These are phyloP conservation scores for Amyelois transitella DNA, from an alignment of 1,140 invertebrate species.

Conservation along the genomic window DNA sequence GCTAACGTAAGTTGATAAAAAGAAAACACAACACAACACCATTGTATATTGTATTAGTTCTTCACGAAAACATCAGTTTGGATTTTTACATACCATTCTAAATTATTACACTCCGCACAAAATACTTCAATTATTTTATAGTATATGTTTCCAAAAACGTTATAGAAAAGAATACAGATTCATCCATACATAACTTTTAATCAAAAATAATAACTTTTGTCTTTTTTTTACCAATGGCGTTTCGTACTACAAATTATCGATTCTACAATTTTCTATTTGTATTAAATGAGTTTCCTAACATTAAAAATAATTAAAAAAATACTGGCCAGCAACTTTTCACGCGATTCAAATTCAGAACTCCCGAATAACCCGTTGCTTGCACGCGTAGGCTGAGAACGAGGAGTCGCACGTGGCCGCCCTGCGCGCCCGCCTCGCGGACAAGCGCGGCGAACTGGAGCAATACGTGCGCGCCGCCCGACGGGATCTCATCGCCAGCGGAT, in stretches of 20 bases:
- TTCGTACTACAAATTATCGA: no score
- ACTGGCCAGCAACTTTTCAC: background rate
- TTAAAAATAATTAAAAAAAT: no score
- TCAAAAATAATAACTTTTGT: no score
- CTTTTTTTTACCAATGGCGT: no score
- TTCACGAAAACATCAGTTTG: no score
- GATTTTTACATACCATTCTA: background rate
- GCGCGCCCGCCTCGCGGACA: slow-evolving; percentile 69
- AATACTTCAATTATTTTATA: no score
- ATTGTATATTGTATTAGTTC: background rate
- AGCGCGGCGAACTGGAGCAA: slow-evolving; percentile 71
- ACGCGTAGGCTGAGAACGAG: slow-evolving; percentile 77
- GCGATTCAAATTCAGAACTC: slow-evolving; percentile 51
- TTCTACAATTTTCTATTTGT: no score
- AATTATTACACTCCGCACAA: background rate
- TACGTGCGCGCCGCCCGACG: slow-evolving; percentile 69
- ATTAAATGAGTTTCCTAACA: no score
- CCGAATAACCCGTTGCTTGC: slow-evolving; percentile 33
- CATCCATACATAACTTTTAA: no score
- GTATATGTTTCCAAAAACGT: no score
- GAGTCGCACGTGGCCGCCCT: slow-evolving; percentile 73
- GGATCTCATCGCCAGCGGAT: slow-evolving; percentile 65
- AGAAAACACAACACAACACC: no score
- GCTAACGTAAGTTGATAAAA: background rate
- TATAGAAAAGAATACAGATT: no score